These are phyloP conservation scores for Gryllus longicercus DNA, from an alignment of 2,888 invertebrate species.

Conservation along the genomic window DNA sequence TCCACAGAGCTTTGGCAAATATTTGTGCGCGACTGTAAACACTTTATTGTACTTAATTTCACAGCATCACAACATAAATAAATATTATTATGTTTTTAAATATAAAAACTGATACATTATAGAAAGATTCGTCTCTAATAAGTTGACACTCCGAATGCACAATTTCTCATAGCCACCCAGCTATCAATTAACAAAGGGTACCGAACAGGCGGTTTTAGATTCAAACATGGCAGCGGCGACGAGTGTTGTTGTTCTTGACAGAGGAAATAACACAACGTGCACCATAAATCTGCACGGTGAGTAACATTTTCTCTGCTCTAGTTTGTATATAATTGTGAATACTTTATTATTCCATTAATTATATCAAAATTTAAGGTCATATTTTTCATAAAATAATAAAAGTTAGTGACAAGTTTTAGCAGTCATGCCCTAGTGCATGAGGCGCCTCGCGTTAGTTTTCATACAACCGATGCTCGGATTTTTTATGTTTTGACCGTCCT, in stretches of 20 bases:
- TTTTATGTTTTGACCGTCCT: constrained; percentile 38
- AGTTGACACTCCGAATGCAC: background rate
- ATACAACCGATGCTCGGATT: constrained; percentile 36
- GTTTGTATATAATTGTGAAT: background rate
- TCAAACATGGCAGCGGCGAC: constrained; percentile 63
- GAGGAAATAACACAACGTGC: constrained; percentile 95
- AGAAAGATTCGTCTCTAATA: too few relatives aligned
- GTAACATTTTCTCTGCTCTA: constrained; percentile 45
- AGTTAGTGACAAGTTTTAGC: too few relatives aligned
- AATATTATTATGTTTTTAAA: too few relatives aligned
- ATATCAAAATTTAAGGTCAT: background rate
- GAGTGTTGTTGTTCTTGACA: constrained; percentile 90
- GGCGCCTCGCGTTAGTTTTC: constrained; percentile 34
- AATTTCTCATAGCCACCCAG: constrained; percentile 30
- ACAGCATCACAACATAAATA: too few relatives aligned
- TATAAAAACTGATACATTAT: too few relatives aligned
- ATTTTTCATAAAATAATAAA: too few relatives aligned
- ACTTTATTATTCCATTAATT: background rate
- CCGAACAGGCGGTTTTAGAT: constrained; percentile 39
- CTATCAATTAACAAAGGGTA: constrained; percentile 34
- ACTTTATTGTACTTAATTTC: too few relatives aligned
- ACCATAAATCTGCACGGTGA: constrained; percentile 95
- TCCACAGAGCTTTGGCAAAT: too few relatives aligned
- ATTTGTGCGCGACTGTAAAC: too few relatives aligned
- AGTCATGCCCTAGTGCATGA: constrained; percentile 35